These are phyloP conservation scores for Vanacampus margaritifer DNA, from an alignment of 2,113 vertebrate genomes.

Conservation along the genomic window DNA sequence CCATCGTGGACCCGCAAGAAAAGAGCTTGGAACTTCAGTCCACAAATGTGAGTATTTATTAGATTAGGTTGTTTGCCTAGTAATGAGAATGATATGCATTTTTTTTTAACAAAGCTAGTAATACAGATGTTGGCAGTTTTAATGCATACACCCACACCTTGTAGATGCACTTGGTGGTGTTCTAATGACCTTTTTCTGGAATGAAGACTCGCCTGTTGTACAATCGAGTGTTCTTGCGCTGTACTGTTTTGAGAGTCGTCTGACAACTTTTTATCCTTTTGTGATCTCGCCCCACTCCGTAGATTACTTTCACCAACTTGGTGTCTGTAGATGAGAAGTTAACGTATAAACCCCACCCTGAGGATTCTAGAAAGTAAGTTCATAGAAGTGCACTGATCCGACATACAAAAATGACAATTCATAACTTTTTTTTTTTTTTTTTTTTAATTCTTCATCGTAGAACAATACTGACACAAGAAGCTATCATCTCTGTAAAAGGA, in stretches of 20 bases:
- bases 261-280: background rate
- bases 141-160: background rate
- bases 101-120: background rate
- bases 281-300: background rate
- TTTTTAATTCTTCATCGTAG: slow-evolving; percentile 57
- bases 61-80: background rate
- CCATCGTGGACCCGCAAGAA: slow-evolving; percentile 85
- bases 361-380: slow-evolving; percentile 83
- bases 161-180: background rate
- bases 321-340: slow-evolving; percentile 95
- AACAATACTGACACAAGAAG: slow-evolving; percentile 93
- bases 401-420: background rate
- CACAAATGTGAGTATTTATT: slow-evolving; percentile 83
- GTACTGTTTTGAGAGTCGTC: background rate
- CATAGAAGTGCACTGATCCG: background rate
- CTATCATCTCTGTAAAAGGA: slow-evolving; percentile 94
- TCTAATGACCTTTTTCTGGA: slow-evolving; percentile 6
- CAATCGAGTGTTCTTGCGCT: background rate
- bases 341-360: slow-evolving; percentile 91
- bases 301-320: slow-evolving; percentile 97
- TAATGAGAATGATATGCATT: background rate
- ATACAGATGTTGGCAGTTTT: background rate
- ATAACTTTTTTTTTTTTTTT: background rate
- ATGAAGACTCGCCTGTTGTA: slow-evolving; percentile 35
- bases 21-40: slow-evolving; percentile 90